A percentile compares a stretch with the other conserved stretches of the same genome.
Evolutionary conservation across 2,797 vertebrate species (phyloP).

Genomic region (Alosa sapidissima): DNA sequence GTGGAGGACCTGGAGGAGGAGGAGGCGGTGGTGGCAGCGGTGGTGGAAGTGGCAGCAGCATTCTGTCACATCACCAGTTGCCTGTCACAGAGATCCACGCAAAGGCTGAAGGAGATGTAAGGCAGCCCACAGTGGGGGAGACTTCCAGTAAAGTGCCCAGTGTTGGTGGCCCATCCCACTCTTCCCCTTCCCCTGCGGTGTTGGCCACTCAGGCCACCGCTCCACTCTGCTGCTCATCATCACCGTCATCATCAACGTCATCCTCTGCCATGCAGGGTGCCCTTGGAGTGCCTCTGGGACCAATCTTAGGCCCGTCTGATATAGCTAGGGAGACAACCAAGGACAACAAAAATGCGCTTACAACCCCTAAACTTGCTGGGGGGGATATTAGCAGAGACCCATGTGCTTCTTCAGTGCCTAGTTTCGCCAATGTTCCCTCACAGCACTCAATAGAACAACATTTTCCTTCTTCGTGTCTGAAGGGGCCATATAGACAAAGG

Average conservation of each 20-base stretch:
- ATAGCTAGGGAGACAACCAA: slow-evolving; percentile 41
- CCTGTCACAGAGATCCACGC: slow-evolving; percentile 79
- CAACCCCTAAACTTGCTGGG: slow-evolving; percentile 38
- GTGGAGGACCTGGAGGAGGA: slow-evolving; percentile 49
- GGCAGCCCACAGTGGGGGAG: slow-evolving; percentile 69
- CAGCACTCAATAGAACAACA: slow-evolving; percentile 51
- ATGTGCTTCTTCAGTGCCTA: slow-evolving; percentile 20
- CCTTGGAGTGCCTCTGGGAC: slow-evolving; percentile 42
- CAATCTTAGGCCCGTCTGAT: slow-evolving; percentile 27
- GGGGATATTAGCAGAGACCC: slow-evolving; percentile 29
- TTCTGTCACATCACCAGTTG: slow-evolving; percentile 59
- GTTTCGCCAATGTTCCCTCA: slow-evolving; percentile 30
- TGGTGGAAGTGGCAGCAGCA: slow-evolving; percentile 32
- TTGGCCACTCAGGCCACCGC: slow-evolving; percentile 32
- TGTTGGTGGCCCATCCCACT: slow-evolving; percentile 23
- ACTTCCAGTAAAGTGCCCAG: slow-evolving; percentile 47
- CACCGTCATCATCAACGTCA: neutral
- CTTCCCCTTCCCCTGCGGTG: slow-evolving; percentile 8
- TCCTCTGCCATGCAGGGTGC: slow-evolving; percentile 27
- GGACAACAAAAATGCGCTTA: slow-evolving; percentile 40
- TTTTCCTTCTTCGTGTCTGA: slow-evolving; percentile 61
- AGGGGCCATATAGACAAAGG: slow-evolving; percentile 44
- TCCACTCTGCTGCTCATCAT: slow-evolving; percentile 20
- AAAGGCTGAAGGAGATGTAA: slow-evolving; percentile 78
- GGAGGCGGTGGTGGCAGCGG: slow-evolving; percentile 2